Evolutionary conservation across 1,140 invertebrate species (phyloP), one percentile per base, ranked within the genome.

Genomic region (Pemphigus obesinymphae): DNA sequence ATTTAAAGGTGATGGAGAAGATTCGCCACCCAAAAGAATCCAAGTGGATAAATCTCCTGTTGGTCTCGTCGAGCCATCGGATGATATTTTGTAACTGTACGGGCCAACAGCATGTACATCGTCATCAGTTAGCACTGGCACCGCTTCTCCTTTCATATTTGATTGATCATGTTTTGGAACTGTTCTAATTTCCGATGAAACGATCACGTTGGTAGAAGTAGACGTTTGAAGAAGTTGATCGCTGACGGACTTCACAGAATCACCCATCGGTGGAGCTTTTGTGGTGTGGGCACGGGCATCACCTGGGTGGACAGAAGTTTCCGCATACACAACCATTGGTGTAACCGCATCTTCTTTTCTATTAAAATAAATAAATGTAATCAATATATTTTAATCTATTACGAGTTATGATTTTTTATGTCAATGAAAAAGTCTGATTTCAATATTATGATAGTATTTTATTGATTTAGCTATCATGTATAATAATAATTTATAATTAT

Each of bases 21-120:
- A 82, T 31, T 89, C 88, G 4, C 89, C 88, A 85, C 91, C 92
- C 31, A 93, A 85, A n/a, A 93, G 86, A 83, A 93, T 91, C 92
- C 92, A 93, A 85, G 84, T 85, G 83, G 82, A 86, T 37, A 83
- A 85, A 85, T 82, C 86, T 86, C 53, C 85, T 84, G 26, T 78
- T 43, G 84, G 84, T 70, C 85, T 86, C 82, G 87, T 85, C 43
- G 82, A 45, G n/a, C 34, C 53, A 29, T 72, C n/a, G 85, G 84
- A 83, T 84, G 86, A 83, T 86, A 87, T 86, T 88, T 87, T 72
- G 85, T 85, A 85, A 50, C 82, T 61, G 37, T 82, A 83, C 7
- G 83, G 82, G 3, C 84, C 76, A 15, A 83, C 78, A 2, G 76
- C 55, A 10, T 90, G 88, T 15, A 89, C 83, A 23, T 82, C 75